Base-by-base conservation (phyloP, 2,113 vertebrate species). In the Desmodus rotundus region DNA sequence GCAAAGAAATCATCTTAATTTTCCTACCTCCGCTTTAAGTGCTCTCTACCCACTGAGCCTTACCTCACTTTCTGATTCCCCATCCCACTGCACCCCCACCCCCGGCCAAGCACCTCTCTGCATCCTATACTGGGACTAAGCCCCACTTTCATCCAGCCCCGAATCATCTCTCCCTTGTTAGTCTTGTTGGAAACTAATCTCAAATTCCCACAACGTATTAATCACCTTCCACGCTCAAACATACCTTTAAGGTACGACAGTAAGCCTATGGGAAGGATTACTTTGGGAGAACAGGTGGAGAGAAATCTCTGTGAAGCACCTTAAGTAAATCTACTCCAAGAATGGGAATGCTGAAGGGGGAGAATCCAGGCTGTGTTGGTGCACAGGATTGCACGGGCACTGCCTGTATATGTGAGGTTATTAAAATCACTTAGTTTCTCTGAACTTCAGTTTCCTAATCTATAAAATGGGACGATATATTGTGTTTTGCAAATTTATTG, bases 401-500 rank as follows among this genome's bases (percentile, higher is more conserved):
- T 68, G 45, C n/a, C 31, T 54, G 19, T 31, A 7, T 70, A n/a
- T 50, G 41, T 28, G 17, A n/a, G 74, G 36, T 86, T 81, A 38
- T 15, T 92, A 50, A 80, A 65, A 67, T 82, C 28, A 87, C 2
- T 87, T 84, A n/a, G 89, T 93, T 91, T 73, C 63, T 77, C 38
- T 87, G 43, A 93, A 70, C 8, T 16, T 87, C 47, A 33, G 26
- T 78, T 95, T 92, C 41, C 16, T 91, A 56, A 76, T 77, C 33
- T 86, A 52, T 36, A 81, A 84, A 95, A 47, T 13, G n/a, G 38
- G n/a, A 33, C 41, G 19, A 26, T 61, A 56, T 56, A 80, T 43
- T 28, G 19, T 61, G 13, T 76, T 81, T n/a, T 92, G 58, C 9
- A 52, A 76, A 92, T 94, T 89, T 92, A 85, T 89, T 43, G 33